Conservation (phyloP, 2,113 vertebrate genomes). For the Pampusana beccarii region DNA sequence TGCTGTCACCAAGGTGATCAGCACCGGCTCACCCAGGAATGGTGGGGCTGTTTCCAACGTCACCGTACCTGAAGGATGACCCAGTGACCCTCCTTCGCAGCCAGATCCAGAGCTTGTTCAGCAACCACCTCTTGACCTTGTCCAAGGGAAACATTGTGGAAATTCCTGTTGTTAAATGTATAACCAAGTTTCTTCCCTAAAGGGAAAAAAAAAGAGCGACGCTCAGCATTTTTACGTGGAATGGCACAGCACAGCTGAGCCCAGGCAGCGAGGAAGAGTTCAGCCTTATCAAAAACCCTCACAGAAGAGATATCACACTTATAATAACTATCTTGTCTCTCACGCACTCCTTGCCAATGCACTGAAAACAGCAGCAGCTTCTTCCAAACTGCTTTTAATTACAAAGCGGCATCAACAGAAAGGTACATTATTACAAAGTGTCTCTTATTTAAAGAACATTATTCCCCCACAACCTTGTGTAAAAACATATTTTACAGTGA, state of each 20-base stretch:
- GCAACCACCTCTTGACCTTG: slow-evolving; percentile 94
- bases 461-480: neutral
- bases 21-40: too few species aligned
- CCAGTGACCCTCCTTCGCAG: slow-evolving; percentile 91
- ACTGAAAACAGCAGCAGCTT: neutral
- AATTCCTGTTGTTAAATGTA: slow-evolving; percentile 89
- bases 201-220: neutral
- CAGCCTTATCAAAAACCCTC: neutral
- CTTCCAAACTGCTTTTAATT: slow-evolving; percentile 14
- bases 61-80: slow-evolving; percentile 89
- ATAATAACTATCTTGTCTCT: neutral
- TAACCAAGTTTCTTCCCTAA: slow-evolving; percentile 91
- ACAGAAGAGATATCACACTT: neutral
- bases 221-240: neutral
- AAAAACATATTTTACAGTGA: neutral
- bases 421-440: neutral
- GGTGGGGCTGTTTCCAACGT: neutral
- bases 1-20: neutral
- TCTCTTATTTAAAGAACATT: neutral
- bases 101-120: slow-evolving; percentile 85
- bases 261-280: neutral
- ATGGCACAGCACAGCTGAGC: neutral
- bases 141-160: slow-evolving; percentile 94
- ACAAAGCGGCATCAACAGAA: neutral
- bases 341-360: neutral